A percentile compares a stretch with the other conserved stretches of the same genome.
Conservation (phyloP, 2,888 invertebrate species). For the Agonum fuliginosum region DNA sequence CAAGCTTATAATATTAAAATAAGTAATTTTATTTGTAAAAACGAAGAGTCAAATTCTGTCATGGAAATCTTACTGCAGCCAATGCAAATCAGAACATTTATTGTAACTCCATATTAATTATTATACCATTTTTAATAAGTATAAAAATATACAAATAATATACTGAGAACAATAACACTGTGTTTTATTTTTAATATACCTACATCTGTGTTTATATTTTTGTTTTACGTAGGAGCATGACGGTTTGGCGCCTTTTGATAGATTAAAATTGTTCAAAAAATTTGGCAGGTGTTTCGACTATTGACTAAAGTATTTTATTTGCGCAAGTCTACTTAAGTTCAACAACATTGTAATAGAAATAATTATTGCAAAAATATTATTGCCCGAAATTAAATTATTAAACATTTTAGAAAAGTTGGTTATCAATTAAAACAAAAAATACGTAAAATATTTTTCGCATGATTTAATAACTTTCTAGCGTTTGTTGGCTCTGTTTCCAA, state of each 20-base stretch:
- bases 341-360: conserved; percentile 20
- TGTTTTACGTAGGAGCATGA: not conserved
- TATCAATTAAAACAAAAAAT: no score
- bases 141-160: not conserved
- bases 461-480: no score
- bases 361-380: no score
- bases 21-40: not conserved
- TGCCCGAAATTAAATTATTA: no score
- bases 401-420: no score
- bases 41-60: not conserved
- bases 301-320: not conserved
- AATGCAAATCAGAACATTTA: conserved; percentile 9
- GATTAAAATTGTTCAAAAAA: not conserved
- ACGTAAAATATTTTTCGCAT: no score
- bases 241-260: not conserved
- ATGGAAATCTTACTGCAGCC: not conserved
- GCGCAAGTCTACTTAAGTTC: not conserved
- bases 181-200: not conserved
- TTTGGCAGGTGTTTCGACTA: not conserved
- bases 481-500: no score
- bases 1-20: not conserved
- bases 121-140: not conserved
- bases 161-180: not conserved
- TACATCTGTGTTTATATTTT: not conserved
- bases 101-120: not conserved